phyloP scores from a whole-genome alignment of 35 echinoderm and acorn worm genomes.

The Chiridota heheva region DNA sequence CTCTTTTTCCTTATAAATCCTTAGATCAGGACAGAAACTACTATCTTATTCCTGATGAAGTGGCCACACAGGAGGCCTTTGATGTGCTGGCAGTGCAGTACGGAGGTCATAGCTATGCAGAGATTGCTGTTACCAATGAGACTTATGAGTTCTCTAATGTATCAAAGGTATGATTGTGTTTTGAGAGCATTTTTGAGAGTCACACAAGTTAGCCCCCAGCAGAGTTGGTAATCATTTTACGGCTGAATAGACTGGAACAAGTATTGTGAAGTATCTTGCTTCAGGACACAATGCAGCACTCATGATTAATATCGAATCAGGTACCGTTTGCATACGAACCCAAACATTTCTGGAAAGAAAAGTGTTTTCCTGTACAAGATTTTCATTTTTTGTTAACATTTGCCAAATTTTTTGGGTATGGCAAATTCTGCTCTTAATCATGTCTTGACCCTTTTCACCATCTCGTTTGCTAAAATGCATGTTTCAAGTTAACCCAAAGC shows the following conservation, averaged over 20 bases:
- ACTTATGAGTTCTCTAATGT: constrained; percentile 74
- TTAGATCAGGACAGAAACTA: constrained; percentile 85
- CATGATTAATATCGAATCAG: neutral
- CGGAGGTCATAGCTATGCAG: constrained; percentile 56
- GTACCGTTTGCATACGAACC: too few species aligned
- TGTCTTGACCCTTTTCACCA: too few species aligned
- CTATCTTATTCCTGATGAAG: constrained; percentile 68
- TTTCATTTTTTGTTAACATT: too few species aligned
- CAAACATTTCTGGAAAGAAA: neutral
- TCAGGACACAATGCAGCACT: too few species aligned
- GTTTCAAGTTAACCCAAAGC: too few species aligned
- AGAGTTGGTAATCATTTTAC: too few species aligned
- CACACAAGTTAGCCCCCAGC: too few species aligned
- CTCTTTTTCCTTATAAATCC: neutral
- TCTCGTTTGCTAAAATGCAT: too few species aligned
- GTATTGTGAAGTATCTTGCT: constrained; percentile 3
- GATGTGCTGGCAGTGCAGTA: constrained; percentile 53
- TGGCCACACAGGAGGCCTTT: constrained; percentile 65
- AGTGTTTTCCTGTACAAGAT: neutral
- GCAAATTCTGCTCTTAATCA: too few species aligned
- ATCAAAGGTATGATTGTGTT: constrained; percentile 4
- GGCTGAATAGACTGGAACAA: too few species aligned
- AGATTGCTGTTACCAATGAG: constrained; percentile 43
- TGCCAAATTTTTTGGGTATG: too few species aligned
- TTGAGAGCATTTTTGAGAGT: neutral